A percentile compares a stretch with the other conserved stretches of the same genome.
phyloP scores from a whole-genome alignment of 1,140 invertebrate genomes.

The Mya arenaria region DNA sequence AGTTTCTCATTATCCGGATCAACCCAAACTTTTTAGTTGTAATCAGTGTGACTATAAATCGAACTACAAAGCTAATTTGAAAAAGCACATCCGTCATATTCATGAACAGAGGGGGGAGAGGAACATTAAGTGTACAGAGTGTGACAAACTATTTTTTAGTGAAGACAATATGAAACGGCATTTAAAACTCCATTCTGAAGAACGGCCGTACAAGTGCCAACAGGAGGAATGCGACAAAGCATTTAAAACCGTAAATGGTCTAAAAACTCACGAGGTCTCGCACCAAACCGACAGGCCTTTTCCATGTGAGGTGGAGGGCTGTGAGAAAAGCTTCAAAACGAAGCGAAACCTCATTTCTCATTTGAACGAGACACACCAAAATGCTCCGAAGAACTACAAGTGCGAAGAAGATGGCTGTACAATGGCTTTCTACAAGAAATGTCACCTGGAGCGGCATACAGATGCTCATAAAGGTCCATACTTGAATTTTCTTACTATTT shows the following conservation, averaged over 20 bases:
- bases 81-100: slow-evolving; percentile 74
- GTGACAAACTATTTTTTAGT: slow-evolving; percentile 74
- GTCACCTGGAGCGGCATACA: slow-evolving; percentile 74
- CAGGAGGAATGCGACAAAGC: slow-evolving; percentile 78
- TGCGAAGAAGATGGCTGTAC: slow-evolving; percentile 71
- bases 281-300: slow-evolving; percentile 65
- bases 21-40: slow-evolving; percentile 69
- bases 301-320: slow-evolving; percentile 72
- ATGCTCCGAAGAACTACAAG: slow-evolving; percentile 70
- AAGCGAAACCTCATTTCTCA: slow-evolving; percentile 69
- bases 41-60: slow-evolving; percentile 71
- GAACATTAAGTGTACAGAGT: slow-evolving; percentile 68
- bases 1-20: slow-evolving; percentile 54
- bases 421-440: slow-evolving; percentile 74
- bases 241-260: slow-evolving; percentile 76
- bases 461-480: slow-evolving; percentile 74
- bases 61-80: slow-evolving; percentile 74
- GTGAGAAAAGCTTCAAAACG: slow-evolving; percentile 68
- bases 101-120: slow-evolving; percentile 63
- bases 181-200: slow-evolving; percentile 80
- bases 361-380: slow-evolving; percentile 69
- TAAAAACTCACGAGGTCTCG: slow-evolving; percentile 67
- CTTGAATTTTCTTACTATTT: neutral
- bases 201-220: slow-evolving; percentile 57
- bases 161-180: slow-evolving; percentile 79